Percentiles rank a stretch among this genome's conserved stretches.
These are phyloP conservation scores for Eucera pruinosa DNA, from an alignment of 2,888 invertebrate genomes.

Conservation along the genomic window DNA sequence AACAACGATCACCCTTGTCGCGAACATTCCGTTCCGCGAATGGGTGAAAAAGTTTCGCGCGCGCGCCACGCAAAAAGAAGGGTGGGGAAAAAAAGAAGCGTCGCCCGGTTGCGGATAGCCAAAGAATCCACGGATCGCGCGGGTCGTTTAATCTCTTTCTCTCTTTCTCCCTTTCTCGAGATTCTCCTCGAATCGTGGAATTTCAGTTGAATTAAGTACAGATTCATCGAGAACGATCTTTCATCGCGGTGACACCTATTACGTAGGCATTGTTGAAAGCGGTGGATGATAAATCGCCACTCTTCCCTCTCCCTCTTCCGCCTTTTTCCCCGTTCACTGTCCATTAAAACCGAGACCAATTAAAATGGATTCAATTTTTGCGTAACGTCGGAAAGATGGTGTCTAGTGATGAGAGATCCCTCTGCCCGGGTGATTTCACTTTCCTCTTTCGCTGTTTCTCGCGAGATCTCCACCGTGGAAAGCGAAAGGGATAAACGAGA, in stretches of 20 bases:
- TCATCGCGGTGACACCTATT: slow-evolving; percentile 29
- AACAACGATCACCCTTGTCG: slow-evolving; percentile 19
- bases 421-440: background rate
- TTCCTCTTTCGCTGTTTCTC: background rate
- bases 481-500: background rate
- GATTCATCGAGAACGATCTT: slow-evolving; percentile 36
- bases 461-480: slow-evolving; percentile 8
- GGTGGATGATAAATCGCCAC: slow-evolving; percentile 35
- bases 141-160: slow-evolving; percentile 26
- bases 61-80: background rate
- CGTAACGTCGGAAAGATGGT: slow-evolving; percentile 8
- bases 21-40: background rate
- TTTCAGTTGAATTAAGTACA: slow-evolving; percentile 32
- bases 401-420: slow-evolving; percentile 8
- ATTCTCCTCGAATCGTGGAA: slow-evolving; percentile 10
- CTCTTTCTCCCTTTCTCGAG: no score
- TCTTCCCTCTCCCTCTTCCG: background rate
- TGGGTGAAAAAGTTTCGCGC: slow-evolving; percentile 10
- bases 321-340: slow-evolving; percentile 1
- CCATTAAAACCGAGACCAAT: slow-evolving; percentile 36
- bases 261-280: background rate
- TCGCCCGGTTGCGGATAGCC: slow-evolving; percentile 5
- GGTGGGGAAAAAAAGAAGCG: background rate
- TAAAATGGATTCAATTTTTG: slow-evolving; percentile 45
- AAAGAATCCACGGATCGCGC: slow-evolving; percentile 30